phyloP scores from a whole-genome alignment of 2,888 invertebrate genomes.

The Hirtodrosophila duncani region DNA sequence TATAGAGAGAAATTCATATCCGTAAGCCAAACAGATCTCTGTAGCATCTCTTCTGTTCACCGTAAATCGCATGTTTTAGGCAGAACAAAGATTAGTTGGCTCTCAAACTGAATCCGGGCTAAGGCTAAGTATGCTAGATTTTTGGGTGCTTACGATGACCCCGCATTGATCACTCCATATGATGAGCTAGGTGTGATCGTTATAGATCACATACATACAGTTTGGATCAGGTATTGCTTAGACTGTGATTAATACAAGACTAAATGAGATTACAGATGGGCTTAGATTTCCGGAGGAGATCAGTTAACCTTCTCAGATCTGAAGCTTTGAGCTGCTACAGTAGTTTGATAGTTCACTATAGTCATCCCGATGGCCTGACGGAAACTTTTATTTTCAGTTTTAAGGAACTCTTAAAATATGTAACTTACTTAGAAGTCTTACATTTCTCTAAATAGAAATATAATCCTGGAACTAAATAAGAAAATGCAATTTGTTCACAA shows the following conservation, averaged over 20 bases:
- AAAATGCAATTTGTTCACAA: no score
- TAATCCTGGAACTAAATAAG: no score
- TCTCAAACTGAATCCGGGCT: conserved; percentile 28
- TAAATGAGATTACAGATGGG: conserved; percentile 13
- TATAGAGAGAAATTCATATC: no score
- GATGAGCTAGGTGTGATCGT: conserved; percentile 56
- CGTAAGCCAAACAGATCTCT: no score
- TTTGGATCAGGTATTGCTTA: conserved; percentile 16
- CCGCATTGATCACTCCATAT: conserved; percentile 30
- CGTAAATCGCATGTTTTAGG: neutral
- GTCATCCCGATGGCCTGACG: no score
- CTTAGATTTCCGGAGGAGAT: conserved; percentile 11
- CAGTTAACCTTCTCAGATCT: neutral
- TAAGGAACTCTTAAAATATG: no score
- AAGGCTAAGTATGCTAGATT: conserved; percentile 13
- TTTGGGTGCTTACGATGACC: conserved; percentile 8
- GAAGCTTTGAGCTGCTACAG: no score
- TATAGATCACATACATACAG: conserved; percentile 24
- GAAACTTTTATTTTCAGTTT: no score
- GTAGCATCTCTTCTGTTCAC: no score
- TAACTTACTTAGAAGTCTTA: no score
- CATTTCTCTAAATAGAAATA: no score
- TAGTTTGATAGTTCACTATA: no score
- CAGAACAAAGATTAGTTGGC: conserved; percentile 40
- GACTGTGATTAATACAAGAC: conserved; percentile 10